Evolutionary conservation across 2,888 invertebrate species (phyloP), one percentile per base, ranked within the genome.

Genomic region (Morpho achilles): DNA sequence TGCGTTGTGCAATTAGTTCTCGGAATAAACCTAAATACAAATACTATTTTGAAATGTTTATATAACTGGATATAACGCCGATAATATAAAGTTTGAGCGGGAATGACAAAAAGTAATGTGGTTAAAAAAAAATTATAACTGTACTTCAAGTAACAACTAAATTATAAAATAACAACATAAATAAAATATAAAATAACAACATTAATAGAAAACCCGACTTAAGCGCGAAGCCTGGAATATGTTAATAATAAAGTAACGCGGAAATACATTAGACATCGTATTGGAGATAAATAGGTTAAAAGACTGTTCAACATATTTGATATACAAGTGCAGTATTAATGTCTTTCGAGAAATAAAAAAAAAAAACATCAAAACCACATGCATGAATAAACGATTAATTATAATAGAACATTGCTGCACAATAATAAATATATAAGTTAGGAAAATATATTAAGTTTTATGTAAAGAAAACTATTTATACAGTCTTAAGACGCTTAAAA

Each of bases 101-200:
- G 65, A 69, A 66, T 66, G 65, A 61, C 67, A 69, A 53, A 66
- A 62, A 64, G 58, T 60, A 53, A 55, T 49, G 50, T 52, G 42
- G 50, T 51, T 42, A 45, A 40, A 54, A 50, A 45, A 42, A 32
- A 32, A 32, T 5, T 5, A 32, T 5, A 32, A 32, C 32, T 5
- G 5, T 32, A 32, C 32, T 32, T 32, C 32, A 32, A 32, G 32
- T 32, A 32, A 32, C 32, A 5, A 32, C 32, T 32, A 32, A 32
- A 5, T 32, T 5, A 32, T 32, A 32, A 32, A 32, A 32, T 32
- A 32, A 32, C 16, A 16, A 16, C 53, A 40, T 16, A 8, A 9
- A 43, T 32, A 22, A 16, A 32, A 32, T 32, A 43, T 23, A 7
- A 10, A 44, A 16, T 32, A 42, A 50, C 23, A 58, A 39, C 23